These are phyloP conservation scores for Cyphomyrus plagiostoma DNA, from an alignment of 2,113 vertebrate species.

Conservation along the genomic window DNA sequence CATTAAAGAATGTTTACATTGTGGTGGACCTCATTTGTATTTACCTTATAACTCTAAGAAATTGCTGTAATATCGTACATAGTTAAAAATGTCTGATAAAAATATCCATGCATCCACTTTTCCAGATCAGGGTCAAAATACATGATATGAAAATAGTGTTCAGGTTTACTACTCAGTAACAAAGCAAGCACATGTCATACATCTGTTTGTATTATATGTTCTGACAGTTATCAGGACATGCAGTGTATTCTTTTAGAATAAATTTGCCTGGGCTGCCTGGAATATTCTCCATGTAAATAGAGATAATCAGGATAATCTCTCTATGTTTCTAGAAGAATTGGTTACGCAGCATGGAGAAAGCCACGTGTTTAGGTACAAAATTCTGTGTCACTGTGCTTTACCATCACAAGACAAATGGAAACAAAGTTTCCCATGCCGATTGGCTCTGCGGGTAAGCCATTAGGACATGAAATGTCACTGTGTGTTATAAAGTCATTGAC, in stretches of 20 bases:
- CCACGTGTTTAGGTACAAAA: conserved; percentile 48
- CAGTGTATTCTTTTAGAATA: not conserved
- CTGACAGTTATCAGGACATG: not conserved
- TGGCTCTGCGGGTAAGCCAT: conserved; percentile 47
- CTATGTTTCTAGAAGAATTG: conserved; percentile 27
- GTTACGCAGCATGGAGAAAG: conserved; percentile 32
- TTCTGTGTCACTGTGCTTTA: conserved; percentile 53
- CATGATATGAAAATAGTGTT: not conserved
- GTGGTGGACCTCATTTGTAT: not conserved
- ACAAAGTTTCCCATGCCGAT: conserved; percentile 46
- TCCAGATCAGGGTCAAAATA: not conserved
- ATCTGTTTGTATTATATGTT: not conserved
- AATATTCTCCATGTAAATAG: not conserved
- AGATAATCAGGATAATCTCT: conserved; percentile 13
- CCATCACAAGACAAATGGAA: conserved; percentile 45
- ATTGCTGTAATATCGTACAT: not conserved
- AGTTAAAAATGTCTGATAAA: not conserved
- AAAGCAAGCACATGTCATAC: not conserved
- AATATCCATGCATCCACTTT: not conserved
- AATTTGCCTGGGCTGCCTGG: not conserved
- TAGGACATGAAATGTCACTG: conserved; percentile 58
- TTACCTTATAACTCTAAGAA: not conserved
- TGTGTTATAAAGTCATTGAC: conserved; percentile 47
- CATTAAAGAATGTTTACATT: not conserved
- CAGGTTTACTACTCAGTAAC: not conserved